Base-by-base conservation (phyloP, 2,797 vertebrate genomes). In the Ibycter americanus region DNA sequence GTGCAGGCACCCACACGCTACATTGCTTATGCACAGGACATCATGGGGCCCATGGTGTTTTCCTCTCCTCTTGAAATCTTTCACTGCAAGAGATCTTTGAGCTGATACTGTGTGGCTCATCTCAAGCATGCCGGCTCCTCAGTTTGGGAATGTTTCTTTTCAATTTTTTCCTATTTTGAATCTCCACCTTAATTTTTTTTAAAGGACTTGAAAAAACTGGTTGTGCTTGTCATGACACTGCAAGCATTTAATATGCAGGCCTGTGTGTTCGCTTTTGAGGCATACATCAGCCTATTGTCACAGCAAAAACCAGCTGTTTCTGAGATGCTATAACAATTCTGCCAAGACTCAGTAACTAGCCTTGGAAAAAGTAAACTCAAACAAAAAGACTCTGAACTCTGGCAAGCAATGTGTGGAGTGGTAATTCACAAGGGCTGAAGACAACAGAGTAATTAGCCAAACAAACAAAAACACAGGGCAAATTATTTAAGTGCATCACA, bases 321-420 rank as follows among this genome's bases (percentile, higher is more conserved):
- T 40, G 93, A 92, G 81, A 85, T 34, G 56, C 78, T 94, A 3
- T 42, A 91, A 79, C 87, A 77, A 27, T 81, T 66, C 95, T 87
- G 83, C 70, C 76, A 93, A 72, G 72, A 82, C 49, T 62, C 73
- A 54, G 54, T 66, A 86, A 86, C 54, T 26, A 79, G 36, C 51
- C 66, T 76, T 62, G 38, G 58, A 96, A 82, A 89, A 94, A 87
- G 58, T 23, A 13, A 96, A 79, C 70, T 62, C 59, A 94, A 78
- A 91, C 66, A 92, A 79, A 95, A 90, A 85, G 70, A 87, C 51
- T 11, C 23, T 54, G 63, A 96, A 90, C 91, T 65, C 56, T 31
- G 38, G 85, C 63, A 79, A 81, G 85, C 46, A 70, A 62, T 18
- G 44, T 58, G 76, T 52, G 58, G 76, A 93, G 44, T 49, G 34